Evolutionary conservation across 2,888 invertebrate species (phyloP).

Genomic region (Ichneumoninae sp.): DNA sequence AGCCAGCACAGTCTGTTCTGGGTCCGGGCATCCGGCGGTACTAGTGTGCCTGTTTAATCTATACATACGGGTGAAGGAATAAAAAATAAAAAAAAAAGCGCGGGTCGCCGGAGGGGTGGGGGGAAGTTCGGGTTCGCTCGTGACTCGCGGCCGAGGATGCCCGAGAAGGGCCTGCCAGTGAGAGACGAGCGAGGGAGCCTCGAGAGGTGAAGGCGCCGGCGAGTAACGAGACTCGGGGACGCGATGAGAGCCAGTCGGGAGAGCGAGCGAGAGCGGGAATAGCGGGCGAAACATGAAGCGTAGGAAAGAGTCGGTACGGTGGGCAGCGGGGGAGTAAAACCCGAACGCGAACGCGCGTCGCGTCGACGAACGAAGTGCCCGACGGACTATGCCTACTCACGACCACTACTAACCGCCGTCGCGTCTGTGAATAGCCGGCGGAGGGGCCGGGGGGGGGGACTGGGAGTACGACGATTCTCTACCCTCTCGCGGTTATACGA

Average conservation of each 20-base stretch:
- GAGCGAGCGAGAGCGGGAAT: neutral
- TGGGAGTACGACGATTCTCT: conserved; percentile 40
- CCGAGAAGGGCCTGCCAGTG: conserved; percentile 22
- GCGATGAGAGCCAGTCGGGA: neutral
- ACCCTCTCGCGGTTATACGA: conserved; percentile 41
- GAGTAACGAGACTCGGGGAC: conserved; percentile 36
- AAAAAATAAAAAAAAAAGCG: neutral
- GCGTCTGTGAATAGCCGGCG: neutral
- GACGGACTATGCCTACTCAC: conserved; percentile 38
- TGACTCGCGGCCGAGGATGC: conserved; percentile 24
- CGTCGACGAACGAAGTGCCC: conserved; percentile 48
- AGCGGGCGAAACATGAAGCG: conserved; percentile 16
- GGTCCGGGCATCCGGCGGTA: conserved; percentile 13
- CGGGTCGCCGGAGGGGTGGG: neutral
- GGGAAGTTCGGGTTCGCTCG: conserved; percentile 11
- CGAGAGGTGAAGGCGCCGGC: conserved; percentile 23
- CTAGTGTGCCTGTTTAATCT: neutral
- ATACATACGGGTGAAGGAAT: neutral
- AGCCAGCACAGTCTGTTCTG: conserved; percentile 4
- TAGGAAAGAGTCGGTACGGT: neutral
- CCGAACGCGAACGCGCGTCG: conserved; percentile 35
- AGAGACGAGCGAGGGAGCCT: neutral
- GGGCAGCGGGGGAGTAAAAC: conserved; percentile 42
- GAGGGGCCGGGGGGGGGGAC: conserved; percentile 17
- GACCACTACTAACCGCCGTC: conserved; percentile 1